A percentile compares a stretch with the other conserved stretches of the same genome.
Conservation (phyloP, 2,888 invertebrate species). For the Limnephilus rhombicus region DNA sequence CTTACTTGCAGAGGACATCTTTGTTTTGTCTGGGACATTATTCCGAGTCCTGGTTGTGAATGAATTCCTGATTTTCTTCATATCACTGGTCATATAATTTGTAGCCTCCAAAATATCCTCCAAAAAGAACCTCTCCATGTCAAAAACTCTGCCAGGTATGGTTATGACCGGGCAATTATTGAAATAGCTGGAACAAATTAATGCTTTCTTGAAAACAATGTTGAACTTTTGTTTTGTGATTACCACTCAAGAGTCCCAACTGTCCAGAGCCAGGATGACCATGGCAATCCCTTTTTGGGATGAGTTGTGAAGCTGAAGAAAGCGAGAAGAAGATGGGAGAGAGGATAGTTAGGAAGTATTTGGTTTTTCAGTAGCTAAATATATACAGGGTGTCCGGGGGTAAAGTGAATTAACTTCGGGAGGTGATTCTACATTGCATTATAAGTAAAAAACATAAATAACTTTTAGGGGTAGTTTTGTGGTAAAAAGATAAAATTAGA, state of each 20-base stretch:
- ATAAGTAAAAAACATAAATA: too few relatives aligned
- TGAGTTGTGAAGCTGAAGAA: not conserved
- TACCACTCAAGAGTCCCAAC: not conserved
- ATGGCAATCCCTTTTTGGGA: not conserved
- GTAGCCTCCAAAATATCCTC: constrained; percentile 87
- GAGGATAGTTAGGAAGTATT: not conserved
- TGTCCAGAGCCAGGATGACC: not conserved
- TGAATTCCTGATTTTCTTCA: constrained; percentile 69
- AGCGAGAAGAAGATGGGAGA: not conserved
- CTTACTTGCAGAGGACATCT: constrained; percentile 22
- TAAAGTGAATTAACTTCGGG: too few relatives aligned
- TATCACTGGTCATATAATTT: constrained; percentile 77
- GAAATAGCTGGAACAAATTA: constrained; percentile 81
- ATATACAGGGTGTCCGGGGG: not conserved
- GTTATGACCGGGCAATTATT: constrained; percentile 85
- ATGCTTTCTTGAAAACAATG: not conserved
- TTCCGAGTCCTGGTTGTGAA: not conserved
- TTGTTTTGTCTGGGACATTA: not conserved
- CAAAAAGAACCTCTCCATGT: constrained; percentile 86
- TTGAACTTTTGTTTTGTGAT: not conserved
- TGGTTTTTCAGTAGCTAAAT: not conserved
- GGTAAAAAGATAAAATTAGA: too few relatives aligned
- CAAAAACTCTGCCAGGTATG: constrained; percentile 86
- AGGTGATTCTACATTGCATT: too few relatives aligned
- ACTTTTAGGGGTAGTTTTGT: too few relatives aligned